phyloP scores from a whole-genome alignment of 23 tunicate genomes.

The Trididemnum clinides region DNA sequence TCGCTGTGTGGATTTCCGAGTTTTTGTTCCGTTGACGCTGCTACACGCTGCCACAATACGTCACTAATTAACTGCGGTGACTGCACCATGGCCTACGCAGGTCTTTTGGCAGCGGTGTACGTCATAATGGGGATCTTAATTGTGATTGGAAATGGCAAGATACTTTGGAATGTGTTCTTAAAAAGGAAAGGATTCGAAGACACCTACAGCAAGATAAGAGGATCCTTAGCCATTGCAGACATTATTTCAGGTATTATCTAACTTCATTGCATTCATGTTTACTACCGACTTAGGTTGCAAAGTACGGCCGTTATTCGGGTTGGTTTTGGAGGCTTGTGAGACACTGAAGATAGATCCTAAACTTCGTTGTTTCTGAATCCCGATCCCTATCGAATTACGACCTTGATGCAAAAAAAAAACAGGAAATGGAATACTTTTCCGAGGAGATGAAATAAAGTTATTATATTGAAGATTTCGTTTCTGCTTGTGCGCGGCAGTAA shows the following conservation, averaged over 20 bases:
- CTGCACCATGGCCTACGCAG: conserved; percentile 10
- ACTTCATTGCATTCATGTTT: too few relatives aligned
- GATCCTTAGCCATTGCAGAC: conserved; percentile 39
- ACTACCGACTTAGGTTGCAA: too few relatives aligned
- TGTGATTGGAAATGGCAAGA: conserved; percentile 31
- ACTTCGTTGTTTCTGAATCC: too few relatives aligned
- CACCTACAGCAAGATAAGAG: conserved; percentile 36
- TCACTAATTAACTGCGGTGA: neutral
- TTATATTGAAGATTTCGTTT: too few relatives aligned
- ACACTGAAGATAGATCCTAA: too few relatives aligned
- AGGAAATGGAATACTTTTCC: too few relatives aligned
- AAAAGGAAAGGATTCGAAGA: conserved; percentile 2
- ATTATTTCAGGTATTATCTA: conserved; percentile 44
- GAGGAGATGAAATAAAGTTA: too few relatives aligned
- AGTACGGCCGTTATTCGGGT: too few relatives aligned
- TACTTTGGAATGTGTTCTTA: conserved; percentile 8
- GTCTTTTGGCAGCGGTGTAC: neutral
- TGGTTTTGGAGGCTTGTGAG: too few relatives aligned
- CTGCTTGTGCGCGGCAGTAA: too few relatives aligned
- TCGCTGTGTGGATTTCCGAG: conserved; percentile 42
- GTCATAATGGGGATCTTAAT: conserved; percentile 26
- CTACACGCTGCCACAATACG: neutral
- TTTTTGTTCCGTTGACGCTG: conserved; percentile 13
- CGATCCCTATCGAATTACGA: too few relatives aligned
- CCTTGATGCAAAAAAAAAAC: too few relatives aligned